These are phyloP conservation scores for Calycopis cecrops DNA, from an alignment of 1,140 invertebrate species.

Conservation along the genomic window DNA sequence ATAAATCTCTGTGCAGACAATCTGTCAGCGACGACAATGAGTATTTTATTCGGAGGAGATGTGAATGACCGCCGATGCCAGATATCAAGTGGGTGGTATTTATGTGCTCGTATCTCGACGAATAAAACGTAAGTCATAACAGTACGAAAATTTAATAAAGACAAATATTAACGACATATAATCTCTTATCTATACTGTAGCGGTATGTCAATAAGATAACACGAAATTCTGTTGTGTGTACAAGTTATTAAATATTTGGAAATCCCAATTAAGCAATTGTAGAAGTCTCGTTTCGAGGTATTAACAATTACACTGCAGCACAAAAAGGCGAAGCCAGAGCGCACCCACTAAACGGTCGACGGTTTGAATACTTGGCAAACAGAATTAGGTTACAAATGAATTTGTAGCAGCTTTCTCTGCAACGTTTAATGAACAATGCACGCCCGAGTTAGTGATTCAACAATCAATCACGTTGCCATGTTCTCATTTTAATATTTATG, in stretches of 20 bases:
- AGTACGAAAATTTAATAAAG: too few relatives aligned
- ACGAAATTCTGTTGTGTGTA: too few relatives aligned
- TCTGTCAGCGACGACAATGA: slow-evolving; percentile 31
- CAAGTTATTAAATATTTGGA: too few relatives aligned
- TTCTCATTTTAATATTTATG: slow-evolving; percentile 12
- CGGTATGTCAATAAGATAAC: too few relatives aligned
- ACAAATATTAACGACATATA: too few relatives aligned
- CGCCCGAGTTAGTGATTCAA: slow-evolving; percentile 4
- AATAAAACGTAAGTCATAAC: not conserved
- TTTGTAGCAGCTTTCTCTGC: slow-evolving; percentile 23
- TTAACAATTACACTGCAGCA: slow-evolving; percentile 4
- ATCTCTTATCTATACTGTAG: too few relatives aligned
- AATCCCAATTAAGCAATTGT: too few relatives aligned
- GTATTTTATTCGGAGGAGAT: slow-evolving; percentile 30
- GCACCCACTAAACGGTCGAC: slow-evolving; percentile 13
- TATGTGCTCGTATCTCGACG: not conserved
- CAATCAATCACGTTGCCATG: slow-evolving; percentile 6
- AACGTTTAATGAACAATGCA: slow-evolving; percentile 3
- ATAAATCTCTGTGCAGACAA: slow-evolving; percentile 28
- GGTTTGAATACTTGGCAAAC: slow-evolving; percentile 12
- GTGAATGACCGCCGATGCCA: slow-evolving; percentile 33
- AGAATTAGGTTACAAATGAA: slow-evolving; percentile 25
- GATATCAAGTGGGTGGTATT: slow-evolving; percentile 27
- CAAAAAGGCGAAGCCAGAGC: not conserved
- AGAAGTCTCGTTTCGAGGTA: not conserved